Evolutionary conservation across 1,140 invertebrate genomes (phyloP).

Genomic region (Drosophila mojavensis): DNA sequence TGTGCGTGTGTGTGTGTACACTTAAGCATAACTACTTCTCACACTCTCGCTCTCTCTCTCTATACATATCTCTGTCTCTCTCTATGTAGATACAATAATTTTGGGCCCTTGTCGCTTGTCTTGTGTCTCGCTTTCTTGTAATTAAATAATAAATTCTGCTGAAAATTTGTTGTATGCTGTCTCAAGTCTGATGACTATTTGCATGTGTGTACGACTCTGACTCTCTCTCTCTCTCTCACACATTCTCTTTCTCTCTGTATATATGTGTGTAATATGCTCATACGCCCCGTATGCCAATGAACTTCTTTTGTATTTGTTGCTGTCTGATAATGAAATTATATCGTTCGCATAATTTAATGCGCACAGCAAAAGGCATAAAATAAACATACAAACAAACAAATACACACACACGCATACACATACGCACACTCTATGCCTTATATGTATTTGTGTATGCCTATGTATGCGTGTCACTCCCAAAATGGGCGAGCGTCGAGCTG

Average conservation of each 20-base stretch:
- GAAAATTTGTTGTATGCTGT: constrained; percentile 39
- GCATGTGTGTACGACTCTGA: constrained; percentile 7
- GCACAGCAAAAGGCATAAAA: constrained; percentile 54
- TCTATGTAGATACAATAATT: neutral
- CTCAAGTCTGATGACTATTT: constrained; percentile 17
- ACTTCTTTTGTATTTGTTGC: constrained; percentile 26
- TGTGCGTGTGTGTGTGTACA: neutral
- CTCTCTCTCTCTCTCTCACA: neutral
- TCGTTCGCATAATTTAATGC: constrained; percentile 76
- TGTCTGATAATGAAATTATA: constrained; percentile 75
- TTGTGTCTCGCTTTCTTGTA: constrained; percentile 40
- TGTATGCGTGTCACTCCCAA: constrained; percentile 21
- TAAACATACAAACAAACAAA: neutral
- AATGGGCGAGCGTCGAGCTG: constrained; percentile 23
- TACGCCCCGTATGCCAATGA: constrained; percentile 73
- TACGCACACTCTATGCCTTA: neutral
- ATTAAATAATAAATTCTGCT: constrained; percentile 69
- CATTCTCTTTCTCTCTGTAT: neutral
- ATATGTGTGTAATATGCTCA: constrained; percentile 38
- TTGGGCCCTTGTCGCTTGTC: constrained; percentile 9
- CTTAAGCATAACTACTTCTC: neutral
- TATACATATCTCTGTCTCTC: neutral
- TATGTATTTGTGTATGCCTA: neutral
- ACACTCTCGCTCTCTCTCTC: neutral
- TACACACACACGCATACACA: neutral